Percentiles rank a stretch among this genome's conserved stretches.
These are phyloP conservation scores for Marmota monax DNA, from an alignment of 2,113 vertebrate species.

Conservation along the genomic window DNA sequence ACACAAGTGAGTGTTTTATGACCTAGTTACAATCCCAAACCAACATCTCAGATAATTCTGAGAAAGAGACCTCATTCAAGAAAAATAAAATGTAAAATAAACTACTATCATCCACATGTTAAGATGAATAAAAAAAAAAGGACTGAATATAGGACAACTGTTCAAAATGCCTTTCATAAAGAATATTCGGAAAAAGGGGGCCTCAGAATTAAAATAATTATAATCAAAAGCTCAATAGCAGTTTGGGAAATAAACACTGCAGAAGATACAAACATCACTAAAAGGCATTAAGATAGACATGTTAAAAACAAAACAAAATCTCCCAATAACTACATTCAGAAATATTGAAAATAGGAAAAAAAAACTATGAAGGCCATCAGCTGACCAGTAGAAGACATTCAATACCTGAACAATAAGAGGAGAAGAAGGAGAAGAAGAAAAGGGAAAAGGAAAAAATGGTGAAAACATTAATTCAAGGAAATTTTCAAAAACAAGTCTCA, in stretches of 20 bases:
- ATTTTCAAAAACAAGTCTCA: background rate
- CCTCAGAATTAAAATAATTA: background rate
- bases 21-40: background rate
- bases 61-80: background rate
- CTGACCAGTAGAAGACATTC: background rate
- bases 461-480: background rate
- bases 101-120: background rate
- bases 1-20: background rate
- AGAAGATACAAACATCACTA: background rate
- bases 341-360: background rate
- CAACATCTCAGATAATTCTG: background rate
- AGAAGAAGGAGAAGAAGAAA: background rate
- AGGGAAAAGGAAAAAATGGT: background rate
- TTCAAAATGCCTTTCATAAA: background rate
- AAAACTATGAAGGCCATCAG: background rate
- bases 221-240: background rate
- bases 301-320: background rate
- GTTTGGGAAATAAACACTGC: background rate
- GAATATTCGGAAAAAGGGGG: background rate
- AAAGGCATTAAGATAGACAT: background rate
- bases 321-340: background rate
- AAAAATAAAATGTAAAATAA: background rate
- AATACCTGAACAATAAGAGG: background rate
- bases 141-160: background rate
- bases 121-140: background rate